Evolutionary conservation across 2,888 invertebrate genomes (phyloP).

Genomic region (Papilio gigon): DNA sequence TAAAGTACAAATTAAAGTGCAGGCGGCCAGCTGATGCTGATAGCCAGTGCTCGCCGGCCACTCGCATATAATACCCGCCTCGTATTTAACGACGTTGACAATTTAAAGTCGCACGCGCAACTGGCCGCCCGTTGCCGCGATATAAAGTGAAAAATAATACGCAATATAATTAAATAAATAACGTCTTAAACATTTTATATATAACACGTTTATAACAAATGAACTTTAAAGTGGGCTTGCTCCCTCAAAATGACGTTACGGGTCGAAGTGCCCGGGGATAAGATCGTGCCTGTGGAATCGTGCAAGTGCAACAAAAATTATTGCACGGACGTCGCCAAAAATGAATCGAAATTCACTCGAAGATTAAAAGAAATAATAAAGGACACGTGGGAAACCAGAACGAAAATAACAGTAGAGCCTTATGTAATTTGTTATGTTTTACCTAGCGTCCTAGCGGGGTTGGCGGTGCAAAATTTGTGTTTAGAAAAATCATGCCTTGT

Average conservation of each 20-base stretch:
- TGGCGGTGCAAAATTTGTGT: slow-evolving; percentile 81
- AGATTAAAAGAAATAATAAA: slow-evolving; percentile 70
- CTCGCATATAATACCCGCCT: slow-evolving; percentile 64
- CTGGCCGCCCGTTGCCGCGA: slow-evolving; percentile 50
- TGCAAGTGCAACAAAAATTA: slow-evolving; percentile 69
- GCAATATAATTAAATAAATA: slow-evolving; percentile 36
- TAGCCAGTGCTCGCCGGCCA: slow-evolving; percentile 67
- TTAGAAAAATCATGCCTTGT: slow-evolving; percentile 83
- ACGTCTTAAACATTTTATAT: slow-evolving; percentile 43
- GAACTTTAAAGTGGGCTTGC: slow-evolving; percentile 61
- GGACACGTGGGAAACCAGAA: slow-evolving; percentile 69
- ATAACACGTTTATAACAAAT: slow-evolving; percentile 58
- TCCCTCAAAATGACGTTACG: slow-evolving; percentile 76
- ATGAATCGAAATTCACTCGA: slow-evolving; percentile 66
- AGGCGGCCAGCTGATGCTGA: slow-evolving; percentile 73
- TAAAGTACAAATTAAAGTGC: slow-evolving; percentile 78
- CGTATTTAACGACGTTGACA: slow-evolving; percentile 48
- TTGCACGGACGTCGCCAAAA: slow-evolving; percentile 60
- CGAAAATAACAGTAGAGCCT: slow-evolving; percentile 85
- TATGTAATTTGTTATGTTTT: slow-evolving; percentile 85
- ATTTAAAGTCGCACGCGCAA: slow-evolving; percentile 63
- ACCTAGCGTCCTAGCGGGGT: slow-evolving; percentile 85
- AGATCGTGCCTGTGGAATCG: slow-evolving; percentile 68
- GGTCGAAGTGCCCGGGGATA: slow-evolving; percentile 78
- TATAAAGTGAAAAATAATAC: slow-evolving; percentile 39